Percentiles rank a stretch among this genome's conserved stretches.
Conservation (phyloP, 2,113 vertebrate genomes). For the Larimichthys polyactis region DNA sequence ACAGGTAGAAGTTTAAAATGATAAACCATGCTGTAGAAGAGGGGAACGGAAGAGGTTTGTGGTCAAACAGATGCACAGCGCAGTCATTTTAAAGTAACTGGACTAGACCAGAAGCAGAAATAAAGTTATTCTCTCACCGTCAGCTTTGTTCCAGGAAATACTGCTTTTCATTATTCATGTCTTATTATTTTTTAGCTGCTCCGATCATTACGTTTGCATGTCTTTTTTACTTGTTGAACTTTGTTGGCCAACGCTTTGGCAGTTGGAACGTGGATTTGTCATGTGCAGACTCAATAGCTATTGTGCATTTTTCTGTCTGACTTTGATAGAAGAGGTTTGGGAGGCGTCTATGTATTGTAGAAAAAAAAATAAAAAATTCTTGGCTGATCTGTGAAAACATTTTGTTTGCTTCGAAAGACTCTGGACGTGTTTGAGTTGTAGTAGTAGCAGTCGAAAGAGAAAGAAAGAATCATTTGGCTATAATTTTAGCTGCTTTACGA, state of each 20-base stretch:
- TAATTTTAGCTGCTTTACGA: too few relatives aligned
- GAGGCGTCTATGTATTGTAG: neutral
- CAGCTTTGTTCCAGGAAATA: neutral
- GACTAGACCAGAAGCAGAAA: neutral
- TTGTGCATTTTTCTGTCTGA: neutral
- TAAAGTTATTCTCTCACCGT: neutral
- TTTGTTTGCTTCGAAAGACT: neutral
- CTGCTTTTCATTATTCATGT: constrained; percentile 7
- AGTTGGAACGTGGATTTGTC: neutral
- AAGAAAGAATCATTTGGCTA: too few relatives aligned
- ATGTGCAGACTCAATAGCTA: neutral
- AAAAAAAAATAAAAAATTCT: neutral
- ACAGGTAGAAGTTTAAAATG: neutral
- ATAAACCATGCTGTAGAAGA: neutral
- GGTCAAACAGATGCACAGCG: neutral
- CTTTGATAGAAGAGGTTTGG: neutral
- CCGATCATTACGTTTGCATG: neutral
- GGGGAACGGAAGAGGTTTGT: constrained; percentile 4
- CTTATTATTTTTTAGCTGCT: neutral
- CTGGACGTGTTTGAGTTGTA: neutral
- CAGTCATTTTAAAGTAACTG: neutral
- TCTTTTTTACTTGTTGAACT: neutral
- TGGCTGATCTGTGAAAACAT: neutral
- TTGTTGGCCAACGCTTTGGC: neutral
- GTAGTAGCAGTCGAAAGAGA: too few relatives aligned